Base-by-base conservation (phyloP, 2,888 invertebrate species). In the Xylota sylvarum region DNA sequence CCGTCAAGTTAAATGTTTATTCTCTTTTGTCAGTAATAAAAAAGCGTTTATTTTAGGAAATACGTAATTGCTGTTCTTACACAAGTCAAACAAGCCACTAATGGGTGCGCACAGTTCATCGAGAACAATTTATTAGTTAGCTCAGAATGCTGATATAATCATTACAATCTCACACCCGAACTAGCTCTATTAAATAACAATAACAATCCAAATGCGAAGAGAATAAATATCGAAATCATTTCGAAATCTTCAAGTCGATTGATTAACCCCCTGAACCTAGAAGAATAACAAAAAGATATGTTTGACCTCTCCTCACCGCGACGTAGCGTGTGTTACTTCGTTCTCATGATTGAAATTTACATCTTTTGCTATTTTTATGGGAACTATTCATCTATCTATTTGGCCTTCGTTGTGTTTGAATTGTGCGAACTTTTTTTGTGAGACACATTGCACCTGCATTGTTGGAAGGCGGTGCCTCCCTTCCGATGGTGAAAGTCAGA, bases 401-500 rank as follows among this genome's bases (percentile, higher is more conserved):
- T 27, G 40, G 40, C 67, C 67, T 55, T 69, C 14, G 27, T 10
- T 17, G 12, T 12, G 12, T 46, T 46, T 43, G 19, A 9, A 19
- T 14, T 69, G 43, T n/a, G 69, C 69, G 27, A 55, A 30, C 48
- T 73, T 5, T 58, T 56, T 40, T 4, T 32, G 27, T 52, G 60
- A 48, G 48, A 62, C 12, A 2, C n/a, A 40, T 52, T 62, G 74
- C 52, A 74, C 62, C 62, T 50, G 48, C 62, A 30, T 12, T 32
- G 32, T 23, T 17, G n/a, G 27, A 9, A 40, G 27, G 32, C 60
- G 32, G n/a, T n/a, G n/a, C n/a, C n/a, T n/a, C n/a, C n/a, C 23
- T 17, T 62, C 2, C 37, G 64, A 73, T 65, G 79, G 83, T 73
- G 83, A 84, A 84, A 84, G 83, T 69, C 55, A 58, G 37, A 79